These are phyloP conservation scores for Saguinus imperator DNA, from an alignment of 2,113 vertebrate genomes.

Conservation along the genomic window DNA sequence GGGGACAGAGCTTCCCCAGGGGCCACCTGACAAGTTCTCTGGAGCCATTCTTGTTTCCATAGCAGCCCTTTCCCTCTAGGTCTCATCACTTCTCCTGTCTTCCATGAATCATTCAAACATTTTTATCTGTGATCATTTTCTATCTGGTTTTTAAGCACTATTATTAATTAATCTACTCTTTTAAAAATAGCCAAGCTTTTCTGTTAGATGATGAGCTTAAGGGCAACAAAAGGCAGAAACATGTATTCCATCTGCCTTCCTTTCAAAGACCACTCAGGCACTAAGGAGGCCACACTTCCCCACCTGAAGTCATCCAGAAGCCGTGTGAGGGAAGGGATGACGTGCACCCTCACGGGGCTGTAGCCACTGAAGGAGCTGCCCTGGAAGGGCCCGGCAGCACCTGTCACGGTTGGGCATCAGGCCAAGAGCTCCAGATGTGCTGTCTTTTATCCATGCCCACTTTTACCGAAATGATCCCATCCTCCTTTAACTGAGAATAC, in stretches of 20 bases:
- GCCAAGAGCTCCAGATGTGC: too few species aligned
- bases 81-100: background rate
- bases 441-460: background rate
- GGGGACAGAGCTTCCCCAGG: background rate
- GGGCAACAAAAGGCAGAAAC: background rate
- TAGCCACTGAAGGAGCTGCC: background rate
- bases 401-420: accelerated
- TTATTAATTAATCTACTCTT: background rate
- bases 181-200: background rate
- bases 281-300: background rate
- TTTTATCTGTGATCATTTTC: background rate
- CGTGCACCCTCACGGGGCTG: too few species aligned
- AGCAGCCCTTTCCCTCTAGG: background rate
- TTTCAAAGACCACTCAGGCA: background rate
- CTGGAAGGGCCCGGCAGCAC: background rate
- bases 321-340: background rate
- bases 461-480: accelerated
- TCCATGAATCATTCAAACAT: background rate
- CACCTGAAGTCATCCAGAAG: background rate
- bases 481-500: background rate
- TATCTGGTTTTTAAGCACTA: background rate
- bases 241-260: background rate
- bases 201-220: background rate
- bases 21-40: background rate
- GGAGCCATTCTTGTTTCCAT: background rate